Base-by-base conservation (phyloP, 2,113 vertebrate species). In the Catharus bicknelli region DNA sequence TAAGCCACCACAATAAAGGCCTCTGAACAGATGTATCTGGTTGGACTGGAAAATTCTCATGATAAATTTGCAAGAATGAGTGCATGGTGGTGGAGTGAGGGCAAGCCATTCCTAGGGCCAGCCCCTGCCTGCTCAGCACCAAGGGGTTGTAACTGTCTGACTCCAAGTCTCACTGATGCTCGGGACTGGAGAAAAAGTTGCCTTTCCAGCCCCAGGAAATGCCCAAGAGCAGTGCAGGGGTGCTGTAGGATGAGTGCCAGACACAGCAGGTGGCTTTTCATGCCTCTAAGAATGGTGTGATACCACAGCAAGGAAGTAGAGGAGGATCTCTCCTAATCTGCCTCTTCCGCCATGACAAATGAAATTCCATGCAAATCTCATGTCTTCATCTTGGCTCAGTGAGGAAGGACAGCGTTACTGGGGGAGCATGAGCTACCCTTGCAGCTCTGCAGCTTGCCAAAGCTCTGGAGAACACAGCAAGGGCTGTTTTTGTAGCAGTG, bases 1-100 rank as follows among this genome's bases (percentile, higher is more conserved):
- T 85, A 69, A 87, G 20, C 36, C 2, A 6, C 86, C 74, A 91
- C 81, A 95, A 48, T 63, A 90, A 96, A 93, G 79, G 13, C 53
- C 5, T 66, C n/a, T 72, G 21, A 85, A 58, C 21, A 72, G 9
- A 63, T 90, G 17, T 13, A 22, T 80, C 86, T 79, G 67, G 81
- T 90, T 66, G 29, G 20, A 57, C 84, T 59, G 67, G 90, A 91
- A 94, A 90, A 93, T 77, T 94, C 72, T 80, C 43, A 55, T 13
- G 23, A 69, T 27, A 88, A 32, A 91, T 94, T 92, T 90, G 72
- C 78, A 96, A 90, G 42, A 93, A 43, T 1, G 6, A 82, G 50
- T 40, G 62, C 19, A 15, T 4, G 13, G 62, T 3, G 7, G 17
- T 53, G 30, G 48, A 12, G 10, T 18, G 4, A 14, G 18, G 34